A percentile compares a stretch with the other conserved stretches of the same genome.
These are phyloP conservation scores for Herpetotheres cachinnans DNA, from an alignment of 2,113 vertebrate species.

Conservation along the genomic window DNA sequence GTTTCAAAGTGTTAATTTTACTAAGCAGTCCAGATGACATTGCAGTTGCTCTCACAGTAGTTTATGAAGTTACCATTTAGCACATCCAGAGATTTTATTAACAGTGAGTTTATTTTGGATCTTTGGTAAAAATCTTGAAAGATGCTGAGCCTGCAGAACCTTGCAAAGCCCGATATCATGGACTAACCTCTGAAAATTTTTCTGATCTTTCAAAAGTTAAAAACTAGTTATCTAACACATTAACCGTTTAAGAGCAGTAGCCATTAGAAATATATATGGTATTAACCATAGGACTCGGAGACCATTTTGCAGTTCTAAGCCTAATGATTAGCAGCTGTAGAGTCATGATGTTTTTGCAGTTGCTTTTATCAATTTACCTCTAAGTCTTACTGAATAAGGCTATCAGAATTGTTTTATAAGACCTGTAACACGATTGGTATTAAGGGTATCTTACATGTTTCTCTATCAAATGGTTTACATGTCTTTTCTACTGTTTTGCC, in stretches of 20 bases:
- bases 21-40: not conserved
- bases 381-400: not conserved
- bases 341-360: not conserved
- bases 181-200: not conserved
- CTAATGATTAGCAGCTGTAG: not conserved
- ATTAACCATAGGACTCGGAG: not conserved
- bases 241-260: not conserved
- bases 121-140: not conserved
- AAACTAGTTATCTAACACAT: not conserved
- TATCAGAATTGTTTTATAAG: not conserved
- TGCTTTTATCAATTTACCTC: not conserved
- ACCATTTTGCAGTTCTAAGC: not conserved
- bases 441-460: not conserved
- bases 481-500: not conserved
- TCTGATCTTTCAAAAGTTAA: not conserved
- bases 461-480: accelerated
- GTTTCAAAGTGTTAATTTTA: not conserved
- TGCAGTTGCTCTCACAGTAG: not conserved
- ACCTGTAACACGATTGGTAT: not conserved
- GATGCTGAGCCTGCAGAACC: not conserved
- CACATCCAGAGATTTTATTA: not conserved
- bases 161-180: not conserved
- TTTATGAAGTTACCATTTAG: not conserved
- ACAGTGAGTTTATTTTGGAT: not conserved
- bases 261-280: not conserved